These are phyloP conservation scores for Caenorhabditis elegans DNA, from an alignment of 1,140 invertebrate species.

Conservation along the genomic window WBcel235 BX284602.5:6642001-6642500, in stretches of 20 bases:
- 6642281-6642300: too few species aligned
- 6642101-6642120: slow-evolving; percentile 5
- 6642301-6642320: too few species aligned
- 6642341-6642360: background rate
- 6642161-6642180: background rate
- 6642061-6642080: slow-evolving; percentile 24
- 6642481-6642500: background rate
- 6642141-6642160: background rate
- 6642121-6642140: background rate
- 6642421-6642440: background rate
- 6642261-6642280: too few species aligned
- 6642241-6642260: background rate
- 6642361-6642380: slow-evolving; percentile 24
- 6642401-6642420: slow-evolving; percentile 16
- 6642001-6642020: slow-evolving; percentile 24
- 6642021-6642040: slow-evolving; percentile 37
- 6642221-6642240: background rate
- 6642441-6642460: background rate
- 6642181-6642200: background rate
- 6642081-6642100: slow-evolving; percentile 31
- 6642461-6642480: background rate
- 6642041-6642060: slow-evolving; percentile 11
- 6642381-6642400: background rate
- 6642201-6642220: slow-evolving; percentile 3
- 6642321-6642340: too few species aligned